These are phyloP conservation scores for Machimus atricapillus DNA, from an alignment of 2,888 invertebrate genomes.

Conservation along the genomic window DNA sequence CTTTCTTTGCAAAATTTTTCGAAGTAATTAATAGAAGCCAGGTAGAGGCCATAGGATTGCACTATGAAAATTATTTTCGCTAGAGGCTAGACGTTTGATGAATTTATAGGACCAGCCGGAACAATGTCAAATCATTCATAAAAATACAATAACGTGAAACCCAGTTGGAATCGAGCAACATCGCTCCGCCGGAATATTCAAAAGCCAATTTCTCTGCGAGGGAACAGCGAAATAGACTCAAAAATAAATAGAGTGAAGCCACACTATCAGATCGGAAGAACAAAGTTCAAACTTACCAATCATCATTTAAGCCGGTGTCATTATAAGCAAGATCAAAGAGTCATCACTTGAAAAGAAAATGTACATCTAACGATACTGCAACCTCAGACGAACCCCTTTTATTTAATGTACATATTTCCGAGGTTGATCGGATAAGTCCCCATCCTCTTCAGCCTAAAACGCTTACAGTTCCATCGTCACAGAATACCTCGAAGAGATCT, in stretches of 20 bases:
- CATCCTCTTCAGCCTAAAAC: not conserved
- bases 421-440: not conserved
- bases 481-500: not conserved
- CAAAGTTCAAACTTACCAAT: not conserved
- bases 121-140: not conserved
- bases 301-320: not conserved
- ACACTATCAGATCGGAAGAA: not conserved
- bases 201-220: not conserved
- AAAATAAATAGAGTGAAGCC: not conserved
- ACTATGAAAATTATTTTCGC: not conserved
- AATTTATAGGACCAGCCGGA: not conserved
- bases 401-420: not conserved
- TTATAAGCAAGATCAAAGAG: not conserved
- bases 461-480: not conserved
- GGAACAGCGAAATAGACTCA: not conserved
- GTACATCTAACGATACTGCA: not conserved
- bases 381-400: not conserved
- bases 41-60: not conserved
- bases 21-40: not conserved
- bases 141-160: not conserved
- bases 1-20: conserved; percentile 6
- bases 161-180: not conserved
- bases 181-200: not conserved
- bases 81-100: not conserved
- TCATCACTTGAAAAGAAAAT: not conserved